A percentile compares a stretch with the other conserved stretches of the same genome.
Evolutionary conservation across 2,113 vertebrate species (phyloP).

Genomic region (Cisticola juncidis): DNA sequence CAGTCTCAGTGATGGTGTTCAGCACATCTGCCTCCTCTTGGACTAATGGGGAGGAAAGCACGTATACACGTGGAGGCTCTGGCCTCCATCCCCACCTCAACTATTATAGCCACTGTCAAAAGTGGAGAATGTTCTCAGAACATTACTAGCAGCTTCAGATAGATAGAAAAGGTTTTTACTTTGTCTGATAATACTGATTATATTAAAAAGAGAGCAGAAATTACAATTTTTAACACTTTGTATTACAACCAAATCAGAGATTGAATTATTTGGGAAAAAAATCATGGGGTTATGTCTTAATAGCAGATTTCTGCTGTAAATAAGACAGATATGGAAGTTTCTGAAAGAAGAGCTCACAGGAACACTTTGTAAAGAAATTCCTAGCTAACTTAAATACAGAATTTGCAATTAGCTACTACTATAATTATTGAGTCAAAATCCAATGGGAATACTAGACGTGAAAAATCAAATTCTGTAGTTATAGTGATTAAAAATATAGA

Average conservation of each 20-base stretch:
- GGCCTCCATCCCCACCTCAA: background rate
- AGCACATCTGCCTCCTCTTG: background rate
- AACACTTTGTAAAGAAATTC: background rate
- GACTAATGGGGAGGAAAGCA: background rate
- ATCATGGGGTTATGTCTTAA: background rate
- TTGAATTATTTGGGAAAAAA: background rate
- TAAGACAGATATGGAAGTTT: background rate
- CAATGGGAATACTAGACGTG: background rate
- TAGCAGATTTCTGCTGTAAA: background rate
- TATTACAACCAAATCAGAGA: background rate
- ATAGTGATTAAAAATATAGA: constrained; percentile 15
- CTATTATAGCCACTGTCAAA: background rate
- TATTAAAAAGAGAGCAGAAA: background rate
- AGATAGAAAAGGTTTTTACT: background rate
- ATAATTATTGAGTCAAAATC: background rate
- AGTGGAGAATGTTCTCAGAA: background rate
- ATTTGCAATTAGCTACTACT: background rate
- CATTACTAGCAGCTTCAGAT: background rate
- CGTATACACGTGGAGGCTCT: background rate
- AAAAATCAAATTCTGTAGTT: background rate
- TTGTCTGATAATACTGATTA: background rate
- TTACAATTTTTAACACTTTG: background rate
- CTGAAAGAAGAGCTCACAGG: background rate
- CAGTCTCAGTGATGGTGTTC: background rate
- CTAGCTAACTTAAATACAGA: background rate